These are phyloP conservation scores for Butorides virescens DNA, from an alignment of 2,113 vertebrate genomes.

Conservation along the genomic window DNA sequence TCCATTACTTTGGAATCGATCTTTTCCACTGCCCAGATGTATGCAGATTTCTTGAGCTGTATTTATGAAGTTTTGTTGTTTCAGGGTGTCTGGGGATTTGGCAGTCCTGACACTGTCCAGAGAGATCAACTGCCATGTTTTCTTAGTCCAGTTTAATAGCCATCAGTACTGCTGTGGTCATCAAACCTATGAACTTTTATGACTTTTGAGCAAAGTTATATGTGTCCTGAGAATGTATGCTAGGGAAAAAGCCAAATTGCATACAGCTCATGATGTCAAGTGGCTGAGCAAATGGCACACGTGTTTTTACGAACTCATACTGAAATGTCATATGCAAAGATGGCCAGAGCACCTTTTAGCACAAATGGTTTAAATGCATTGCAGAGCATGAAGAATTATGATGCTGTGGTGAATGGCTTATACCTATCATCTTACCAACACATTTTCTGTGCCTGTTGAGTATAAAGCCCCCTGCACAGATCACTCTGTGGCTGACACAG, in stretches of 20 bases:
- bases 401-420: background rate
- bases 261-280: background rate
- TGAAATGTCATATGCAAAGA: constrained; percentile 52
- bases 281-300: constrained; percentile 1
- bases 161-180: background rate
- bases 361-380: background rate
- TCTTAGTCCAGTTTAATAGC: background rate
- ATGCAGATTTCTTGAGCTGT: background rate
- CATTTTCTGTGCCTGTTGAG: constrained; percentile 70
- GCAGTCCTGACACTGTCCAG: background rate
- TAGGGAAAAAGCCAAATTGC: constrained; percentile 21
- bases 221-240: background rate
- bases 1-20: background rate
- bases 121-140: background rate
- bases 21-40: background rate
- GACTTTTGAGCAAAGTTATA: background rate
- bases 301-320: background rate
- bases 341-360: constrained; percentile 30
- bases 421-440: constrained; percentile 74
- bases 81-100: background rate
- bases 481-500: constrained; percentile 75
- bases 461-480: constrained; percentile 78
- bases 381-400: constrained; percentile 21
- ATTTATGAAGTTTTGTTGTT: background rate
- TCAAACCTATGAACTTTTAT: background rate